Conservation (phyloP, 2,113 vertebrate species). For the Glaucomys volans region DNA sequence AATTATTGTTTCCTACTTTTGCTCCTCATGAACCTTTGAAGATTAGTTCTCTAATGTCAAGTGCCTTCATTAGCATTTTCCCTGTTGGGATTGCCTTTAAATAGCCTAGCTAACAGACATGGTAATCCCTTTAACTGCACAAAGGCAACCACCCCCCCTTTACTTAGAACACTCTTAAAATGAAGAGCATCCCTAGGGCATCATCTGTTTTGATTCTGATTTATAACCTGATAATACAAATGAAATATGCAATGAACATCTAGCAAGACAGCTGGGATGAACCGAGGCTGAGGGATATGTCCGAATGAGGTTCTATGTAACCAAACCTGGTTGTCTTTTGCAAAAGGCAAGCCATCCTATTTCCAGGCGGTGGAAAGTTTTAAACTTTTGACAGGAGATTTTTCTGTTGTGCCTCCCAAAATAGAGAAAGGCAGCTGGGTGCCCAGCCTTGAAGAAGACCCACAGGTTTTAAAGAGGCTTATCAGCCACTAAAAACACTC, state of each 20-base stretch:
- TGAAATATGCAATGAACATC: neutral
- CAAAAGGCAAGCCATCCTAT: constrained; percentile 62
- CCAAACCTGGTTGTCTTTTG: constrained; percentile 77
- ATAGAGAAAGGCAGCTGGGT: constrained; percentile 87
- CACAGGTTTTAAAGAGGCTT: constrained; percentile 63
- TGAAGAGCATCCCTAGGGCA: neutral
- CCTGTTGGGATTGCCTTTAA: neutral
- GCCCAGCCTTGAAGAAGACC: constrained; percentile 59
- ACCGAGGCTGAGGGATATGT: neutral
- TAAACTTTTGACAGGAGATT: constrained; percentile 83
- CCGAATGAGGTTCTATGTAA: neutral
- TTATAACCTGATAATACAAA: constrained; percentile 25
- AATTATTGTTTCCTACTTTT: neutral
- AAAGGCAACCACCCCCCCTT: neutral
- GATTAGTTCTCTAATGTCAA: constrained; percentile 13
- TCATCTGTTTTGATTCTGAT: constrained; percentile 10
- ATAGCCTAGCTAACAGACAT: neutral
- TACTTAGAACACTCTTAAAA: constrained; percentile 41
- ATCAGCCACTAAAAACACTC: constrained; percentile 62
- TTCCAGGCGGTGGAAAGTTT: constrained; percentile 84
- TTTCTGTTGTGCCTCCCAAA: constrained; percentile 85
- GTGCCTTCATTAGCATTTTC: constrained; percentile 45
- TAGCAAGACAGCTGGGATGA: constrained; percentile 47
- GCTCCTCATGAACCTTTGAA: constrained; percentile 15
- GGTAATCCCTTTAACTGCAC: neutral